Evolutionary conservation across 2,113 vertebrate species (phyloP).

Genomic region (Pheucticus melanocephalus): DNA sequence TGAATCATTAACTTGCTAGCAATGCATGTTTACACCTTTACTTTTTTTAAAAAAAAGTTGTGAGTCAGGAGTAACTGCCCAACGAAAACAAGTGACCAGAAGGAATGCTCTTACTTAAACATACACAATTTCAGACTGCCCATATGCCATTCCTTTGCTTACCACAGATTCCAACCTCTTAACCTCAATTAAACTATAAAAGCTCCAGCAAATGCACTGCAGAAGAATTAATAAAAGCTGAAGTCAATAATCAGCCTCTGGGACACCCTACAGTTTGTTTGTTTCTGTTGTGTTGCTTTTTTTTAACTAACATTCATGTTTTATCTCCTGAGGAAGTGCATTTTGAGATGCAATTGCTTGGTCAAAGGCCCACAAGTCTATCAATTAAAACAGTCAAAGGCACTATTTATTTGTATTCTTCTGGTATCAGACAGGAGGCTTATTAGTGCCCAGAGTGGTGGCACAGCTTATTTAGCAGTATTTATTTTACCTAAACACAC

Average conservation of each 20-base stretch:
- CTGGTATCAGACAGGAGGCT: not conserved
- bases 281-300: not conserved
- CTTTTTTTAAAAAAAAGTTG: not conserved
- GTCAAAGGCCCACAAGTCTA: not conserved
- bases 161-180: constrained; percentile 45
- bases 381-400: not conserved
- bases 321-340: not conserved
- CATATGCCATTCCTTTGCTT: constrained; percentile 56
- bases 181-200: constrained; percentile 64
- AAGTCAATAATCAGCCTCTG: not conserved
- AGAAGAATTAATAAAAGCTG: constrained; percentile 61
- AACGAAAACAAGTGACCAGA: constrained; percentile 16
- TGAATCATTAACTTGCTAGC: constrained; percentile 45
- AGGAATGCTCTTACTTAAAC: constrained; percentile 31
- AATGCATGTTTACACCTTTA: not conserved
- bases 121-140: constrained; percentile 28
- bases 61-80: not conserved
- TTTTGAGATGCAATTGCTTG: not conserved
- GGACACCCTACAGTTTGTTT: not conserved
- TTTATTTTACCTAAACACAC: constrained; percentile 44
- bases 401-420: not conserved
- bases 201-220: constrained; percentile 9
- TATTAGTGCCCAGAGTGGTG: not conserved
- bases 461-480: constrained; percentile 7
- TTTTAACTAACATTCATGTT: not conserved